phyloP scores from a whole-genome alignment of 2,797 vertebrate genomes.

The Anguilla pacifica region DNA sequence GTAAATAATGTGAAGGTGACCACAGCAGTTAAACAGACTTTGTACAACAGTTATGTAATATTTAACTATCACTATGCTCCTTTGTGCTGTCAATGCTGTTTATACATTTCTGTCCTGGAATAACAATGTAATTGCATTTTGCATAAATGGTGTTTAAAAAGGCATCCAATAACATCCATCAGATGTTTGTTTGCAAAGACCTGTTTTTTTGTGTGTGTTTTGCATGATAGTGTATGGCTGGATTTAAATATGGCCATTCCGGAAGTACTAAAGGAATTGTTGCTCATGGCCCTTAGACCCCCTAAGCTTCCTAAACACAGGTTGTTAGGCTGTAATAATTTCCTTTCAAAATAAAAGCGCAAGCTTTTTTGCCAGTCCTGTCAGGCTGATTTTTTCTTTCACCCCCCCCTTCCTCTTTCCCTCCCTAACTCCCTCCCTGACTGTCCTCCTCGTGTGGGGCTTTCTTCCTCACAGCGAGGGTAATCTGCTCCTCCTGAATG shows the following conservation, averaged over 20 bases:
- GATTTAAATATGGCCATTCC: not conserved
- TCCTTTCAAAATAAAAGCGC: not conserved
- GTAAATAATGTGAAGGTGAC: not conserved
- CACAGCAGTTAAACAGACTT: not conserved
- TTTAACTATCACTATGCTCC: not conserved
- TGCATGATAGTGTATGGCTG: not conserved
- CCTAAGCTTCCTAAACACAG: not conserved
- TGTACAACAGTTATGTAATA: not conserved
- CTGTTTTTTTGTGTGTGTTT: not conserved
- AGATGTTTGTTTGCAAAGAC: not conserved
- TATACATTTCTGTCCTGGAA: not conserved
- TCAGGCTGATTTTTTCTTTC: not conserved
- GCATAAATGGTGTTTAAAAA: not conserved
- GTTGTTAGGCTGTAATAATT: not conserved
- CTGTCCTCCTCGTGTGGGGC: not conserved
- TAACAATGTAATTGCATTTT: not conserved
- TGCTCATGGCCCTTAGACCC: not conserved
- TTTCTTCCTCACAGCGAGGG: constrained; percentile 78
- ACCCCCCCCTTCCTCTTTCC: not conserved
- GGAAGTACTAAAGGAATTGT: not conserved
- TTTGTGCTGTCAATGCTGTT: not conserved
- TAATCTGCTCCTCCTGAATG: constrained; percentile 89
- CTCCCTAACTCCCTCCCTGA: constrained; percentile 30
- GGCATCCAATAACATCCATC: not conserved
- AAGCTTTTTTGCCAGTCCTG: not conserved